Percentiles rank a stretch among this genome's conserved stretches.
phyloP scores from a whole-genome alignment of 1,140 invertebrate genomes.

The Drosophila orosa region DNA sequence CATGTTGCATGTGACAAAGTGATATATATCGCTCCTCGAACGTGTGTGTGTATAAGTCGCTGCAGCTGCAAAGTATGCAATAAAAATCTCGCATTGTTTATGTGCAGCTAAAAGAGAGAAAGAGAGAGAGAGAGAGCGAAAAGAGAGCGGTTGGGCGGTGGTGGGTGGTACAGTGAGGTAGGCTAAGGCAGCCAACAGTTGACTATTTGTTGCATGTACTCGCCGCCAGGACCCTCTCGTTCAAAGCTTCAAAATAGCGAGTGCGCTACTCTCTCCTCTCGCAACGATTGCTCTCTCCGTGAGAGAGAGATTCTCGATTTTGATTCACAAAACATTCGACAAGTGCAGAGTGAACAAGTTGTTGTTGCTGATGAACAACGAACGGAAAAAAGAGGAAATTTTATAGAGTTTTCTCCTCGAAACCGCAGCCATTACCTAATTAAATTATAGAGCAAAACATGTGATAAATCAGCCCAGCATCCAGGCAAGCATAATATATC shows the following conservation, averaged over 20 bases:
- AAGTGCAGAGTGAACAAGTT: slow-evolving; percentile 83
- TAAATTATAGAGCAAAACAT: slow-evolving; percentile 25
- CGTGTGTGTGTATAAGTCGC: slow-evolving; percentile 66
- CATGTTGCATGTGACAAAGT: slow-evolving; percentile 81
- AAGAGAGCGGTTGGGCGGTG: background rate
- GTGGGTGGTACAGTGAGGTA: slow-evolving; percentile 71
- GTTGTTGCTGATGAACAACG: slow-evolving; percentile 79
- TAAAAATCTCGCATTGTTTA: slow-evolving; percentile 81
- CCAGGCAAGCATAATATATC: background rate
- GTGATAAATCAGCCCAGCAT: slow-evolving; percentile 21
- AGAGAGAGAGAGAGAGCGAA: background rate
- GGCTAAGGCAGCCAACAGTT: slow-evolving; percentile 80
- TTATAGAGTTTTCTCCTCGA: slow-evolving; percentile 32
- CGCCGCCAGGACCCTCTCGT: slow-evolving; percentile 35
- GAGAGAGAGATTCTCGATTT: slow-evolving; percentile 29
- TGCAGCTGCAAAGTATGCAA: slow-evolving; percentile 81
- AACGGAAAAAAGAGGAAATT: slow-evolving; percentile 64
- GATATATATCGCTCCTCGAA: slow-evolving; percentile 28
- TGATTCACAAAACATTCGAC: slow-evolving; percentile 81
- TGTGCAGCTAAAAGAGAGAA: slow-evolving; percentile 56
- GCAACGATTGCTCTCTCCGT: slow-evolving; percentile 5
- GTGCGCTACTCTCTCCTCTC: slow-evolving; percentile 35
- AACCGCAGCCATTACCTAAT: slow-evolving; percentile 37
- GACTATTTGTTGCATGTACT: slow-evolving; percentile 81
- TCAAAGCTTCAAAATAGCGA: slow-evolving; percentile 16